Conservation (phyloP, 2,797 vertebrate genomes). For the Gallinago solitaria region DNA sequence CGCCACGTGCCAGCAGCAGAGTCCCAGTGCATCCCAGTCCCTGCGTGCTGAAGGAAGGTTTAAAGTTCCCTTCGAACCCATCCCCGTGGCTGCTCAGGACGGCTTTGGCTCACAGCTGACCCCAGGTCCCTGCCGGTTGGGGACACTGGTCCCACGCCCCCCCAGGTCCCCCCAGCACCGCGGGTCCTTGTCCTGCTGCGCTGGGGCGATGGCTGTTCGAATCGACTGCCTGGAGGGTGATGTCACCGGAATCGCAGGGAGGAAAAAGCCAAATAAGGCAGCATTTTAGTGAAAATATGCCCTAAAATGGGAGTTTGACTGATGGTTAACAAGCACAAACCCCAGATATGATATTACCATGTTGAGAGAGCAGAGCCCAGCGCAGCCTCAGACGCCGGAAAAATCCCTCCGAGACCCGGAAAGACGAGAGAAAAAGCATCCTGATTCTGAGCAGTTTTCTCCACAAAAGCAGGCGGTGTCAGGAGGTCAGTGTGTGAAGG, state of each 20-base stretch:
- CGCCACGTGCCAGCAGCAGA: not conserved
- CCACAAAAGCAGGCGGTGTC: not conserved
- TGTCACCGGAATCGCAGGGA: not conserved
- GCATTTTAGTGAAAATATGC: not conserved
- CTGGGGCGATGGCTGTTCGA: not conserved
- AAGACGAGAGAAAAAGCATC: not conserved
- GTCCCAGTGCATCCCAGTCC: not conserved
- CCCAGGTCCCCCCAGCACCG: fast-evolving
- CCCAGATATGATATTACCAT: not conserved
- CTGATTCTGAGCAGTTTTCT: not conserved
- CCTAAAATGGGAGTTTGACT: slow-evolving; percentile 49
- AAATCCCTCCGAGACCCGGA: not conserved
- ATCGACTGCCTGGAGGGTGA: not conserved
- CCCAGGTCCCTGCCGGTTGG: not conserved
- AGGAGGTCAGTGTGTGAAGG: not conserved
- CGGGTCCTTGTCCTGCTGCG: fast-evolving
- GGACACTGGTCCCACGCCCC: fast-evolving
- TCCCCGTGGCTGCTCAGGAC: fast-evolving
- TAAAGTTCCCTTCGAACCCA: not conserved
- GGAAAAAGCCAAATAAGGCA: slow-evolving; percentile 56
- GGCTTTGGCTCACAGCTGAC: fast-evolving
- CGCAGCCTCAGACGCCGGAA: not conserved
- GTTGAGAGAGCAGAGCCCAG: not conserved
- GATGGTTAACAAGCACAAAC: not conserved
- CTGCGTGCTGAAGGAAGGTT: fast-evolving